Evolutionary conservation across 2,797 vertebrate species (phyloP).

Genomic region (Sebastes hopkinsi): DNA sequence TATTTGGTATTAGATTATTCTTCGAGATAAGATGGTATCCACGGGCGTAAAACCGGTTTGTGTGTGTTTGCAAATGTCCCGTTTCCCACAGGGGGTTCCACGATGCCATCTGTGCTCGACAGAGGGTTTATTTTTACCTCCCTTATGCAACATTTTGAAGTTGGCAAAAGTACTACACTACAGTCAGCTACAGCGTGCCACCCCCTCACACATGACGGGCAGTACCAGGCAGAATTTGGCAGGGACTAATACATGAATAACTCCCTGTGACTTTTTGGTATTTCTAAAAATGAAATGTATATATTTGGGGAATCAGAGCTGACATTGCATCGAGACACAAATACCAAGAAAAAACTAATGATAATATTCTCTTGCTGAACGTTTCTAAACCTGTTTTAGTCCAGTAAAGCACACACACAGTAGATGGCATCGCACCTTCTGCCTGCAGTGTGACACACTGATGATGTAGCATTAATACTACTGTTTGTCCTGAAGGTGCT

Average conservation of each 20-base stretch:
- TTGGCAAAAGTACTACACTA: constrained; percentile 36
- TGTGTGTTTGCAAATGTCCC: constrained; percentile 25
- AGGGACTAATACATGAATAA: background rate
- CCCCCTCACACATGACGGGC: constrained; percentile 21
- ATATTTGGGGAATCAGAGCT: background rate
- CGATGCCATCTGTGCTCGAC: constrained; percentile 68
- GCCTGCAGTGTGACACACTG: background rate
- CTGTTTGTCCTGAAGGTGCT: too few relatives aligned
- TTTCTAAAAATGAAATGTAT: background rate
- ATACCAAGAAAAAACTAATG: background rate
- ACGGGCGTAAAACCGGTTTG: background rate
- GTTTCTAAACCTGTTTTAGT: background rate
- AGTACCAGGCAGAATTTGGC: background rate
- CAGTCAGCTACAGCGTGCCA: constrained; percentile 33
- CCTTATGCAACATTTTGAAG: constrained; percentile 63
- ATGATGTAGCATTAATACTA: background rate
- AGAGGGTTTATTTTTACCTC: constrained; percentile 72
- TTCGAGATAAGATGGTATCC: background rate
- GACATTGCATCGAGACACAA: background rate
- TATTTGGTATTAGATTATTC: background rate
- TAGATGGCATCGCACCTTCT: background rate
- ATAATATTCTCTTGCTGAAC: background rate
- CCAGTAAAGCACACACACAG: background rate
- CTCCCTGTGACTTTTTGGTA: background rate
- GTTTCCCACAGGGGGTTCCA: constrained; percentile 34